phyloP scores from a whole-genome alignment of 2,113 vertebrate genomes.

The Elanoides forficatus region DNA sequence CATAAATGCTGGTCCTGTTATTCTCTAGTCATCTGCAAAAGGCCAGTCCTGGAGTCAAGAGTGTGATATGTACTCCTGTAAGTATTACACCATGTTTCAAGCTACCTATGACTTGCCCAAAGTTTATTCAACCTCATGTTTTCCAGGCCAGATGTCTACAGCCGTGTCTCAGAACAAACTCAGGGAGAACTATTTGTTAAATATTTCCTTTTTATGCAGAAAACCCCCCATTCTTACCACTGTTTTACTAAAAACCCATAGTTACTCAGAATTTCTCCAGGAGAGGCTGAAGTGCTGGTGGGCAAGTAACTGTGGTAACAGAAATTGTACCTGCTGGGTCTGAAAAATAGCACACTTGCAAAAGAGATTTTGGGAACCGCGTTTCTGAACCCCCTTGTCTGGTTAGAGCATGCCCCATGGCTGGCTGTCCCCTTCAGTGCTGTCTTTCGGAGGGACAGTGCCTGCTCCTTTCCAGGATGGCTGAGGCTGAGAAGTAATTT shows the following conservation, averaged over 20 bases:
- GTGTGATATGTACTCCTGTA: background rate
- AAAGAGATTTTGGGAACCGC: background rate
- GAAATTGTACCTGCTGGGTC: background rate
- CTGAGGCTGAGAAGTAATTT: background rate
- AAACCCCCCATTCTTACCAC: rapidly evolving
- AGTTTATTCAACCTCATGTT: background rate
- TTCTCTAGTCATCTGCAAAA: background rate
- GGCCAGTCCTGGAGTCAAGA: rapidly evolving
- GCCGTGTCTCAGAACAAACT: background rate
- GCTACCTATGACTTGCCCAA: background rate
- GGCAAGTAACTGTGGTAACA: background rate
- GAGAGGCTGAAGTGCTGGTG: background rate
- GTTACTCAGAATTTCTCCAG: background rate
- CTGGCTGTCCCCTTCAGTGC: background rate
- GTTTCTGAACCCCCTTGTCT: background rate
- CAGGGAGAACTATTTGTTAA: background rate
- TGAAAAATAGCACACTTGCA: background rate
- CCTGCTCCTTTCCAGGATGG: background rate
- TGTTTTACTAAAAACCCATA: background rate
- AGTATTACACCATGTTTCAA: background rate
- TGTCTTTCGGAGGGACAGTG: background rate
- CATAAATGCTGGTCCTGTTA: background rate
- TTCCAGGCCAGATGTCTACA: background rate
- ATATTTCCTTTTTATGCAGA: background rate
- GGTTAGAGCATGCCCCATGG: background rate